phyloP scores from a whole-genome alignment of 2,888 invertebrate genomes.

The Drosophila affinis region DNA sequence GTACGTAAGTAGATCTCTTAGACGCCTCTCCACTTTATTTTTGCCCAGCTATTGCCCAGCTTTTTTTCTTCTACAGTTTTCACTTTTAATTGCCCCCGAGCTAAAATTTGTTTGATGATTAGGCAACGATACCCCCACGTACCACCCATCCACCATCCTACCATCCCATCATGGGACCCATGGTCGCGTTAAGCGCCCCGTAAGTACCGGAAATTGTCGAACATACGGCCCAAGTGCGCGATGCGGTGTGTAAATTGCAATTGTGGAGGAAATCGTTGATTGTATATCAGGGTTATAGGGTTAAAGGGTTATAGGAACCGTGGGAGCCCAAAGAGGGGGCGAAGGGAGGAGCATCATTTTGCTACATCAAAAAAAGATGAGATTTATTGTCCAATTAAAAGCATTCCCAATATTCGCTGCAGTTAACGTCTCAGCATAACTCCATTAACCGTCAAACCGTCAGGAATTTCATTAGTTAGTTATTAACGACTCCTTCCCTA shows the following conservation, averaged over 20 bases:
- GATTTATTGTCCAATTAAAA: no score
- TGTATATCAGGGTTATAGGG: background rate
- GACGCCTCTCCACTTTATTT: slow-evolving; percentile 27
- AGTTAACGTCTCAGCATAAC: no score
- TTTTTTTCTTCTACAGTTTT: slow-evolving; percentile 33
- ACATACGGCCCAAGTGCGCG: slow-evolving; percentile 17
- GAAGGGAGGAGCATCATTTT: background rate
- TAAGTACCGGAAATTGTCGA: slow-evolving; percentile 52
- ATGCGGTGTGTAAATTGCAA: slow-evolving; percentile 29
- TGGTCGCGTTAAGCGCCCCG: no score
- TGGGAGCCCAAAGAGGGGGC: slow-evolving; percentile 12
- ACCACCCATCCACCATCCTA: no score
- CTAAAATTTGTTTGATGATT: slow-evolving; percentile 27
- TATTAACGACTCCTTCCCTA: no score
- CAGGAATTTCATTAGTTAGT: background rate
- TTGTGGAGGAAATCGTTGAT: slow-evolving; percentile 58
- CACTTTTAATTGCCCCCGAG: slow-evolving; percentile 41
- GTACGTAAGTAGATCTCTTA: background rate
- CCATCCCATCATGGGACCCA: no score
- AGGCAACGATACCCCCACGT: slow-evolving; percentile 20
- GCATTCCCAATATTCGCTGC: no score
- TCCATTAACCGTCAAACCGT: background rate
- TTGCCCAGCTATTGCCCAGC: slow-evolving; percentile 2
- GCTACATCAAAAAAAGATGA: background rate
- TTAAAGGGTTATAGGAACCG: background rate